Evolutionary conservation across 2,888 invertebrate species (phyloP).

Genomic region (Stenodera caucasica): DNA sequence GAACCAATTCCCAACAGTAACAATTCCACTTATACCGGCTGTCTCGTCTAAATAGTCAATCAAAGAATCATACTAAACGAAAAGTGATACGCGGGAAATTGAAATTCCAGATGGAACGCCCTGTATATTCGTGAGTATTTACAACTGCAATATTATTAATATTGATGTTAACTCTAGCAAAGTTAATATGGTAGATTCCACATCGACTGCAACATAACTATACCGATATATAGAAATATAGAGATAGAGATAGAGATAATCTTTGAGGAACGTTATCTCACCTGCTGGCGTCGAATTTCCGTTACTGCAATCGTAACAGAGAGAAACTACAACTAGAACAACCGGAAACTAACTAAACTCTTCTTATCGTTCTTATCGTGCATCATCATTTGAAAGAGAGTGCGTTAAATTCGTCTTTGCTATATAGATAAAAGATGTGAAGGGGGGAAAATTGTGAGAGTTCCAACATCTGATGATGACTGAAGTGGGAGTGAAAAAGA

Average conservation of each 20-base stretch:
- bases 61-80: too few relatives aligned
- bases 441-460: not conserved
- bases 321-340: not conserved
- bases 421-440: not conserved
- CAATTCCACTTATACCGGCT: too few relatives aligned
- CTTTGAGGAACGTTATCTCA: constrained; percentile 27
- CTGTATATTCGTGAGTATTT: too few relatives aligned
- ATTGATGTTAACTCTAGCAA: not conserved
- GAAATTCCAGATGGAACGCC: too few relatives aligned
- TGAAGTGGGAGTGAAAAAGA: constrained; percentile 17
- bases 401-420: too few relatives aligned
- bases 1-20: not conserved
- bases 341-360: not conserved
- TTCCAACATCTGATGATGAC: not conserved
- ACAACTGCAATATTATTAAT: not conserved
- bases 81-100: too few relatives aligned
- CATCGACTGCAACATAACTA: not conserved
- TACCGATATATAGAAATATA: constrained; percentile 15
- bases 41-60: too few relatives aligned
- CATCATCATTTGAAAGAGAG: too few relatives aligned
- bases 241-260: constrained; percentile 27
- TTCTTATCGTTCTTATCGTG: too few relatives aligned
- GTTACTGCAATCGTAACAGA: constrained; percentile 12
- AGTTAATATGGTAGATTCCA: not conserved
- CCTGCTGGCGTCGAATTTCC: constrained; percentile 33